These are phyloP conservation scores for Panthera uncia DNA, from an alignment of 2,113 vertebrate genomes.

Conservation along the genomic window DNA sequence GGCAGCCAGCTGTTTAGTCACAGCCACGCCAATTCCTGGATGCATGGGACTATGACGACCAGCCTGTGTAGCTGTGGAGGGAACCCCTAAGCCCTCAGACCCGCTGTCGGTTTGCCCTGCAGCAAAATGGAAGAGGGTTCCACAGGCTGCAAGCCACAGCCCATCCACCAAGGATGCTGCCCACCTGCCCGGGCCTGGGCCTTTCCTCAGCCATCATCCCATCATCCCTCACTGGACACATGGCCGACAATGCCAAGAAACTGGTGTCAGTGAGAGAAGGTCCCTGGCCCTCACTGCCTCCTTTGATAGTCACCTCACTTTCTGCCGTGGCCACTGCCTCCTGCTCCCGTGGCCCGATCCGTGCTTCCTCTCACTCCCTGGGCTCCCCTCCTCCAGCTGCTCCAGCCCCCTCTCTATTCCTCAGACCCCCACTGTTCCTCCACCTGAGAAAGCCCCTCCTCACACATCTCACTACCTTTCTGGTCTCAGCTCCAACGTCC, in stretches of 20 bases:
- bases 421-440: neutral
- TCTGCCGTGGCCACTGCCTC: neutral
- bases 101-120: neutral
- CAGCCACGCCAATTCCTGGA: neutral
- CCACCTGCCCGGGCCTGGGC: neutral
- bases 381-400: neutral
- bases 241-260: neutral
- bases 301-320: neutral
- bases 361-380: neutral
- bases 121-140: neutral
- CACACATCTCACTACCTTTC: neutral
- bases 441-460: neutral
- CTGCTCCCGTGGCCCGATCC: neutral
- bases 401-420: neutral
- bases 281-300: neutral
- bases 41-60: neutral
- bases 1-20: neutral
- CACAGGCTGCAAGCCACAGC: neutral
- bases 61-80: accelerated
- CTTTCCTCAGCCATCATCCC: neutral
- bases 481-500: neutral
- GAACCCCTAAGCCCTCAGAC: neutral
- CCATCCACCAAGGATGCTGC: neutral
- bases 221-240: neutral
- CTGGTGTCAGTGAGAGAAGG: neutral